A percentile compares a stretch with the other conserved stretches of the same genome.
These are phyloP conservation scores for Bombus superbus DNA, from an alignment of 1,140 invertebrate species.

Conservation along the genomic window DNA sequence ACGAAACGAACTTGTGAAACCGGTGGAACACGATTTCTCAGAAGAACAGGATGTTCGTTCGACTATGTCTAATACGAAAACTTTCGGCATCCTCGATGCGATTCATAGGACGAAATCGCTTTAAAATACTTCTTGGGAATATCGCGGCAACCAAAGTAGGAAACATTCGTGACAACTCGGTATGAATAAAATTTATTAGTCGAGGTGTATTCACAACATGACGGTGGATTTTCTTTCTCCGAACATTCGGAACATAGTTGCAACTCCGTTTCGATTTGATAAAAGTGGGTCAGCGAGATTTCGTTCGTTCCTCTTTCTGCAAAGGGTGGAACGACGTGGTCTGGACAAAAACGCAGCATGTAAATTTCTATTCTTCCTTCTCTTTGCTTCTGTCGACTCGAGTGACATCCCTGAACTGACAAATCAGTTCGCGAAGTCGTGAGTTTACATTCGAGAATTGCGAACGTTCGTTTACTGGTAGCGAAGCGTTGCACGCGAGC, in stretches of 20 bases:
- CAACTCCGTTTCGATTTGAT: slow-evolving; percentile 9
- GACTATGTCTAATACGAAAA: slow-evolving; percentile 2
- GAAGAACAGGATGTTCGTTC: neutral
- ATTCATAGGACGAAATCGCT: neutral
- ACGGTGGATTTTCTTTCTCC: neutral
- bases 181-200: slow-evolving; percentile 42
- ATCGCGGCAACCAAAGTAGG: neutral
- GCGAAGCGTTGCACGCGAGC: neutral
- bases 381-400: neutral
- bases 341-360: slow-evolving; percentile 31
- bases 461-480: neutral
- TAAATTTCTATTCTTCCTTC: slow-evolving; percentile 26
- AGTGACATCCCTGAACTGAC: slow-evolving; percentile 22
- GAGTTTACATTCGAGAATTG: slow-evolving; percentile 27
- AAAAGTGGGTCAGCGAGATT: slow-evolving; percentile 36
- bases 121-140: slow-evolving; percentile 4
- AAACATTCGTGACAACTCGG: slow-evolving; percentile 10
- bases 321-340: neutral
- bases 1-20: neutral
- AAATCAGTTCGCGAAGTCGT: slow-evolving; percentile 11
- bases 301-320: no score
- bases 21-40: neutral
- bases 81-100: neutral
- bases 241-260: neutral
- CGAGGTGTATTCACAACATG: neutral